Conservation (phyloP, 2,113 vertebrate species). For the Kryptolebias marmoratus region DNA sequence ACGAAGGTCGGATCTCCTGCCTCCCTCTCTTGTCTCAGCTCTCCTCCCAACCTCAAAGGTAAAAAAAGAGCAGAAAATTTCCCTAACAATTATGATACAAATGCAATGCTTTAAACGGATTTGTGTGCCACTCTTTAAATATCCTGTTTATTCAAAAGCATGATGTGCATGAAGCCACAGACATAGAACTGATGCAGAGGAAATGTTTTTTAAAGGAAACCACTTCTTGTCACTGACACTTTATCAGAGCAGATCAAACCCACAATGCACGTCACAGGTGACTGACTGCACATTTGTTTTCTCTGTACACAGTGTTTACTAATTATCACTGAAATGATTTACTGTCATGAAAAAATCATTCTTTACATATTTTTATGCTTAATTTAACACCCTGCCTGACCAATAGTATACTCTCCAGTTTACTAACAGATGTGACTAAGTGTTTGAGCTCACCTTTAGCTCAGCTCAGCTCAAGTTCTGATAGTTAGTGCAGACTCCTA, state of each 20-base stretch:
- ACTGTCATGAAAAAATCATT: neutral
- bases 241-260: no score
- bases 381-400: neutral
- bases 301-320: no score
- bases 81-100: neutral
- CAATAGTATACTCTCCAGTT: neutral
- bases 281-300: neutral
- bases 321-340: neutral
- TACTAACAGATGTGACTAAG: neutral
- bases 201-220: neutral
- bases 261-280: no score
- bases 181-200: neutral
- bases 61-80: conserved; percentile 41
- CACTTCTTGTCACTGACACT: neutral
- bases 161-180: neutral
- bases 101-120: neutral
- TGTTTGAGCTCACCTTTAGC: neutral
- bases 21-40: conserved; percentile 67
- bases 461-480: conserved; percentile 15
- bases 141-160: neutral
- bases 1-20: conserved; percentile 70
- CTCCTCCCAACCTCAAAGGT: conserved; percentile 76
- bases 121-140: conserved; percentile 9
- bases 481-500: neutral
- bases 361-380: neutral